Evolutionary conservation across 2,113 vertebrate species (phyloP).

Genomic region (Collichthys lucidus): DNA sequence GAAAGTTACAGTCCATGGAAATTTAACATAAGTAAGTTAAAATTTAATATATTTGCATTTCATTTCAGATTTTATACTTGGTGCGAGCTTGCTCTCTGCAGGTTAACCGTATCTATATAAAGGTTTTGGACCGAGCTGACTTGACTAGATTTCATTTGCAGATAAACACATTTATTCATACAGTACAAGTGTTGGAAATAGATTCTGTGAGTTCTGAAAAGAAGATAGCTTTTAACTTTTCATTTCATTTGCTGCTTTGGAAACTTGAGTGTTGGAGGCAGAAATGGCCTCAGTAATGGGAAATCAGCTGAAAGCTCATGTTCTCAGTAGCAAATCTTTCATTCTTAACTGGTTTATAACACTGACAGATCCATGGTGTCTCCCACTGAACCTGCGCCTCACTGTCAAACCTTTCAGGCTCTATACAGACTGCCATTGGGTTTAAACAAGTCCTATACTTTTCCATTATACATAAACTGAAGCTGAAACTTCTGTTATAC

Average conservation of each 20-base stretch:
- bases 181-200: constrained; percentile 6
- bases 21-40: neutral
- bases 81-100: neutral
- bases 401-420: neutral
- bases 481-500: neutral
- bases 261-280: constrained; percentile 9
- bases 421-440: neutral
- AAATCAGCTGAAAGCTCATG: constrained; percentile 8
- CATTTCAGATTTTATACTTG: neutral
- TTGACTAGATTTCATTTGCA: constrained; percentile 20
- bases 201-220: constrained; percentile 12
- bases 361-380: neutral
- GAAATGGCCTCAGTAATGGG: constrained; percentile 5
- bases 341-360: neutral
- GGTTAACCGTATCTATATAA: neutral
- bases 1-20: constrained; percentile 4
- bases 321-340: neutral
- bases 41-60: neutral
- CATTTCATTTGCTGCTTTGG: constrained; percentile 33
- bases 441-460: too few species aligned
- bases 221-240: constrained; percentile 34
- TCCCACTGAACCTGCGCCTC: neutral
- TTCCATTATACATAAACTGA: neutral
- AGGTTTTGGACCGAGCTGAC: neutral
- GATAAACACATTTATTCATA: constrained; percentile 25